phyloP scores from a whole-genome alignment of 2,797 vertebrate genomes.

The Smutsia gigantea region DNA sequence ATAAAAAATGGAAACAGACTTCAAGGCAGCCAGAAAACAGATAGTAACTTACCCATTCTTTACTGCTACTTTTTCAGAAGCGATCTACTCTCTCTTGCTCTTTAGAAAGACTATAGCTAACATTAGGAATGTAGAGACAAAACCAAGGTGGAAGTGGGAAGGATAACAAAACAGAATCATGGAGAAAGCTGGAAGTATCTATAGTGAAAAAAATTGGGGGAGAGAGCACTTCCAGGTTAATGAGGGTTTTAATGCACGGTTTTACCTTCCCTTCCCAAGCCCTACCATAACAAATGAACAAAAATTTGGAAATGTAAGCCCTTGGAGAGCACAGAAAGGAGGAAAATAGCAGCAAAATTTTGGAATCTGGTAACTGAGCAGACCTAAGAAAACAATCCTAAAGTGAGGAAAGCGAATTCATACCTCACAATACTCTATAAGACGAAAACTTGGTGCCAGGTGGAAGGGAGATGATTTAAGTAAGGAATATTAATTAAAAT shows the following conservation, averaged over 20 bases:
- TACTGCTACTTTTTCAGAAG: constrained; percentile 26
- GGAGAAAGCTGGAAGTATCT: constrained; percentile 4
- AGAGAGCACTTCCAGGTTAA: constrained; percentile 3
- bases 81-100: neutral
- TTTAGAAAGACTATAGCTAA: neutral
- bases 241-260: neutral
- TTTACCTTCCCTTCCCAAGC: neutral
- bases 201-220: neutral
- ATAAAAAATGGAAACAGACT: neutral
- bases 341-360: neutral
- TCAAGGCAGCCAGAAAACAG: constrained; percentile 1
- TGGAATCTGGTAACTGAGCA: constrained; percentile 19
- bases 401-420: constrained; percentile 20
- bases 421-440: neutral
- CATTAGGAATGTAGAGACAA: neutral
- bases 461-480: neutral
- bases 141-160: neutral
- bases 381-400: neutral
- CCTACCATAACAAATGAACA: neutral
- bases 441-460: neutral
- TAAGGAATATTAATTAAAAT: neutral
- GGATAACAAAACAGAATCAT: neutral
- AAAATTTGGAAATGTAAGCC: neutral
- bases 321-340: neutral
- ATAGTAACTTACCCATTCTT: neutral